Evolutionary conservation across 1,140 invertebrate genomes (phyloP), one percentile per base, ranked within the genome.

Genomic region (Spodoptera litura): DNA sequence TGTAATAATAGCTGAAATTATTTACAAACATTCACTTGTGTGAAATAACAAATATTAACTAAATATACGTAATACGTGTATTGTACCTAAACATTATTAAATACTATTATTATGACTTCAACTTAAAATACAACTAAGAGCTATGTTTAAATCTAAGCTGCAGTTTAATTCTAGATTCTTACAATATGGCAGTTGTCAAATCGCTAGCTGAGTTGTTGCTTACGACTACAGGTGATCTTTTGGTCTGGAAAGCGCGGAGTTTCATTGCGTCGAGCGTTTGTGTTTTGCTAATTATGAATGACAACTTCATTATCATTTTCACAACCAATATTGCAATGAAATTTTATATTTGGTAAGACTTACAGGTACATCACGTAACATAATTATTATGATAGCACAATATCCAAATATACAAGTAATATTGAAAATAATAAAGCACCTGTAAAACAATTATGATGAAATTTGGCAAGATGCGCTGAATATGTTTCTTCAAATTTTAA

Each of bases 131-230:
- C 82, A 80, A 85, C 78, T 89, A 89, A 84, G 68, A 81, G 77
- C 84, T 89, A 90, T 78, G 78, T 78, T 85, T 85, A 80, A 81
- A 90, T 87, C 86, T 89, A 88, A 84, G 86, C 80, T 85, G 84
- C 86, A 88, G 83, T 89, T 89, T 89, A 74, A 87, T 81, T 58
- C 90, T 93, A 91, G 82, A 86, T 93, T 83, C 91, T 94, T 93
- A 94, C 87, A 89, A 90, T 94, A 94, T 94, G 93, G 93, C 93
- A 94, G 93, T 94, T 93, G 90, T 93, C 88, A 91, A 91, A 90
- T 90, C 89, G 92, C 91, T 94, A 94, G 91, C 93, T 93, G 91
- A 89, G 90, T 94, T 94, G 92, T 91, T 84, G 83, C 78, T 68
- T 71, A 83, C 59, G 88, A 85, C 77, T 85, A 84, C 83, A 85